Evolutionary conservation across 1,140 invertebrate genomes (phyloP).

Genomic region (Temnothorax longispinosus): DNA sequence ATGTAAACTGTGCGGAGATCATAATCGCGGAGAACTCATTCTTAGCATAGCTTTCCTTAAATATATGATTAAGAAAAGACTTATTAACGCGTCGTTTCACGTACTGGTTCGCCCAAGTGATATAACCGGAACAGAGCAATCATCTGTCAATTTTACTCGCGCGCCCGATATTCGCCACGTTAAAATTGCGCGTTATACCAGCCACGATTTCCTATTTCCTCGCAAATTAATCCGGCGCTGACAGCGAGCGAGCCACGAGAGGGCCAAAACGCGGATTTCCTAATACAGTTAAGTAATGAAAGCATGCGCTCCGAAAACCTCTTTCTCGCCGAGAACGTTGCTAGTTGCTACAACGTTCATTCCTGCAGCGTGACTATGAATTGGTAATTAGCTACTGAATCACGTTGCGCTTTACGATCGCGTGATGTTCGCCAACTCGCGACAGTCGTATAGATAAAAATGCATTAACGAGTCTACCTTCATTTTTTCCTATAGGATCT

Average conservation of each 20-base stretch:
- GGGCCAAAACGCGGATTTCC: constrained; percentile 38
- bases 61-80: constrained; percentile 22
- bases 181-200: constrained; percentile 35
- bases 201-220: constrained; percentile 40
- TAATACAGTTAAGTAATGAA: constrained; percentile 36
- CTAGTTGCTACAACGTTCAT: neutral
- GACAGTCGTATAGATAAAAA: neutral
- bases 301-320: constrained; percentile 33
- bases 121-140: constrained; percentile 42
- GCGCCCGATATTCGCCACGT: constrained; percentile 13
- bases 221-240: constrained; percentile 39
- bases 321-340: constrained; percentile 1
- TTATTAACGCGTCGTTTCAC: constrained; percentile 11
- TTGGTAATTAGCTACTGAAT: constrained; percentile 47
- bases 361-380: constrained; percentile 7
- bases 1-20: constrained; percentile 1
- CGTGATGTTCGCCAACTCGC: neutral
- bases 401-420: constrained; percentile 18
- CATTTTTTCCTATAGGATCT: neutral
- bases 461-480: neutral
- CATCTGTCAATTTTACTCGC: constrained; percentile 45
- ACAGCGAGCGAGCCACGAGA: constrained; percentile 1
- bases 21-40: neutral
- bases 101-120: constrained; percentile 6
- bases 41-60: constrained; percentile 19